Base-by-base conservation (phyloP, 2,888 invertebrate species). In the Cheilosia pagana region DNA sequence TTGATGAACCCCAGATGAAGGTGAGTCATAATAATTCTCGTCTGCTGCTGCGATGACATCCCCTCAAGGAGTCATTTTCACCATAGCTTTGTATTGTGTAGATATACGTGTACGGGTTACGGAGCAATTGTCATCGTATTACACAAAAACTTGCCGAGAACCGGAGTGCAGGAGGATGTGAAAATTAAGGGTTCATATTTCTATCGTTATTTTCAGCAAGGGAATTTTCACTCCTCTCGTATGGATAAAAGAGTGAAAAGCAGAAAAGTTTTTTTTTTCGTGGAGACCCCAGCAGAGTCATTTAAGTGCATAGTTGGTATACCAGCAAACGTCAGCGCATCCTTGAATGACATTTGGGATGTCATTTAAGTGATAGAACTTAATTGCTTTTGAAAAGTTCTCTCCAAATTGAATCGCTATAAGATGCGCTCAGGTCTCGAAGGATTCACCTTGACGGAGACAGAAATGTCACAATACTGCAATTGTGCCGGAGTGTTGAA, bases 1-100 rank as follows among this genome's bases (percentile, higher is more conserved):
- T 77, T 72, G 82, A 82, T 77, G 67, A 82, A 72, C 77, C 41
- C 67, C 67, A 72, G 72, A 77, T 72, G 72, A 77, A 71, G 76
- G 81, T 72, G 76, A 59, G 48, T 55, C 67, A 72, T 77, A 81
- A 62, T 71, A 70, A 76, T 76, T 76, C 81, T 63, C 76, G 52
- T 81, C 70, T 75, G 50, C 35, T 35, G 39, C 45, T 53, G 16
- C 57, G 45, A 31, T 48, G 70, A 71, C 70, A 81, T 70, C 55
- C 62, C 75, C 75, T 68, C 35, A 68, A 75, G 81, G 62, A 75
- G 50, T 75, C 75, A 25, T 68, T 75, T 81, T 31, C 68, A 57
- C 75, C 68, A 62, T 60, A 14, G 67, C 23, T 48, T 21, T 53
- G 14, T 62, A 28, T 3, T 25, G 16, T 5, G 23, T 35, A n/a